Percentiles rank a stretch among this genome's conserved stretches.
Evolutionary conservation across 2,888 invertebrate genomes (phyloP).

Genomic region (Caenorhabditis doughertyi): DNA sequence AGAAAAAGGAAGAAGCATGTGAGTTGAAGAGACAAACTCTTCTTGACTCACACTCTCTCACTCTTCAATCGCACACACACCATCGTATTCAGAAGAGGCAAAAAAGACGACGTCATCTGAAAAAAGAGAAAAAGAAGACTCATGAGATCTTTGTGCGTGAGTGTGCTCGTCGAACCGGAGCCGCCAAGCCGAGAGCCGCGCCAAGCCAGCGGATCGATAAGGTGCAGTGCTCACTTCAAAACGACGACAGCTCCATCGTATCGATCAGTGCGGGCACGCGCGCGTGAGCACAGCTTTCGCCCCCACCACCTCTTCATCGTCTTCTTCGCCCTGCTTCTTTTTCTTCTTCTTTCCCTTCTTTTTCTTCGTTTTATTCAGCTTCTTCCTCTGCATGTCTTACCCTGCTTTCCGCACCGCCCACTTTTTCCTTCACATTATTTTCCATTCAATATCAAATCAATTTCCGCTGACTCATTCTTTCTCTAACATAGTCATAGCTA

Average conservation of each 20-base stretch:
- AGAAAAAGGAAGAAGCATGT: conserved; percentile 40
- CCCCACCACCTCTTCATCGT: conserved; percentile 61
- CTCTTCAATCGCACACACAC: background rate
- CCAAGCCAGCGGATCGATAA: conserved; percentile 45
- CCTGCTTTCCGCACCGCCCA: conserved; percentile 48
- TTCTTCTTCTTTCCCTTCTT: conserved; percentile 6
- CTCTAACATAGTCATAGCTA: background rate
- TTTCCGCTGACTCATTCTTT: background rate
- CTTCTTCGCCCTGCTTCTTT: conserved; percentile 20
- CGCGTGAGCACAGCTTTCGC: conserved; percentile 60
- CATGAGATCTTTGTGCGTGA: conserved; percentile 41
- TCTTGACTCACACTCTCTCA: conserved; percentile 27
- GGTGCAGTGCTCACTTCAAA: conserved; percentile 43
- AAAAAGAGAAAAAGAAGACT: conserved; percentile 32
- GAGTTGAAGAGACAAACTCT: conserved; percentile 37
- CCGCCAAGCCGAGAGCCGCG: conserved; percentile 11
- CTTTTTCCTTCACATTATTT: too few relatives aligned
- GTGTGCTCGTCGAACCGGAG: conserved; percentile 49
- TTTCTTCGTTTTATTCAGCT: conserved; percentile 34
- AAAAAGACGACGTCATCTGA: conserved; percentile 57
- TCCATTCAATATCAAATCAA: background rate
- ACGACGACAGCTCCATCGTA: conserved; percentile 50
- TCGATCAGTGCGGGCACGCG: conserved; percentile 53
- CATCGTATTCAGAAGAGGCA: conserved; percentile 40
- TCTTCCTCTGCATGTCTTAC: conserved; percentile 10